A percentile compares a stretch with the other conserved stretches of the same genome.
Conservation (phyloP, 2,888 invertebrate species). For the Nephrotoma appendiculata region DNA sequence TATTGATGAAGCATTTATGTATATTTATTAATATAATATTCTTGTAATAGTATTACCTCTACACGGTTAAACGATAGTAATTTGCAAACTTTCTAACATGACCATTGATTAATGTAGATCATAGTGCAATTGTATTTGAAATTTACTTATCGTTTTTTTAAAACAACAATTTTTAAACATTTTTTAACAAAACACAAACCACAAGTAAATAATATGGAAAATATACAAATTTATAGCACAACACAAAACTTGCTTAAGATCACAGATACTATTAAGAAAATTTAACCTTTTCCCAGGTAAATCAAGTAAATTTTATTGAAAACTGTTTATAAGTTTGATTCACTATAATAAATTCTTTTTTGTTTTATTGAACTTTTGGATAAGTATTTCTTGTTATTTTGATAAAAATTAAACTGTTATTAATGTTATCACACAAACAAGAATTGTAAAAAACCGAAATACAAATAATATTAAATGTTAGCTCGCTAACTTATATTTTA, state of each 20-base stretch:
- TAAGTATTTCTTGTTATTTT: background rate
- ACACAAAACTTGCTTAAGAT: background rate
- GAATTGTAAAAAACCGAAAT: background rate
- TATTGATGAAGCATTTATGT: background rate
- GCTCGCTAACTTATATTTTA: background rate
- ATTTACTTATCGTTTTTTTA: background rate
- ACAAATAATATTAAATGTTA: background rate
- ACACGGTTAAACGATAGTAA: background rate
- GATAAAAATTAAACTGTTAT: background rate
- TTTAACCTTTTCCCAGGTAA: background rate
- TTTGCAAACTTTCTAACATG: background rate
- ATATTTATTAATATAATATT: background rate
- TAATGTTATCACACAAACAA: background rate
- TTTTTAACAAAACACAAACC: background rate
- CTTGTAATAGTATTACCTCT: background rate
- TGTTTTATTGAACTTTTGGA: background rate
- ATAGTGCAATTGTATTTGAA: background rate
- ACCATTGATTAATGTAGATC: background rate
- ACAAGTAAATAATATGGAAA: background rate
- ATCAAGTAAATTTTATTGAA: background rate
- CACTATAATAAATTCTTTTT: background rate
- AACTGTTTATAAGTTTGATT: background rate
- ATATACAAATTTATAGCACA: background rate
- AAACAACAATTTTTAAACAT: background rate
- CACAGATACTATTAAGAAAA: background rate